Evolutionary conservation across 1,140 invertebrate genomes (phyloP).

Genomic region (Pogonognathellus flavescens): DNA sequence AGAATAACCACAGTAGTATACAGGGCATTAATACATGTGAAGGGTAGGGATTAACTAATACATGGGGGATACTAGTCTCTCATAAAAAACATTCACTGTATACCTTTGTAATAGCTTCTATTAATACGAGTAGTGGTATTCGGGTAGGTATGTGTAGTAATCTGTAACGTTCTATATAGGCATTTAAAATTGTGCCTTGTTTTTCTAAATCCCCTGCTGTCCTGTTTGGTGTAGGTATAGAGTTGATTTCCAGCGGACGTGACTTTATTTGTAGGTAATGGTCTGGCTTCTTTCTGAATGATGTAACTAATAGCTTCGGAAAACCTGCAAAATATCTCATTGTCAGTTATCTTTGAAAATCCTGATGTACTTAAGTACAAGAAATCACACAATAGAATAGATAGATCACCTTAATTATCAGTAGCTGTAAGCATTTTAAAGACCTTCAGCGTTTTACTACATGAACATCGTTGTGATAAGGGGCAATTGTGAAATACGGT

Average conservation of each 20-base stretch:
- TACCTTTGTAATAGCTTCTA: neutral
- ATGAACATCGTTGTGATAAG: neutral
- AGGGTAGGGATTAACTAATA: too few species aligned
- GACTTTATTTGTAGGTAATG: neutral
- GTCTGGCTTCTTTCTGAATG: neutral
- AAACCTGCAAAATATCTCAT: neutral
- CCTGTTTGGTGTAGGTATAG: too few species aligned
- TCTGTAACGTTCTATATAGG: neutral
- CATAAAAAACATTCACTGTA: too few species aligned
- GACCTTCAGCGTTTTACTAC: neutral
- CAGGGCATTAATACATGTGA: too few species aligned
- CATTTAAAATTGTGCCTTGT: too few species aligned
- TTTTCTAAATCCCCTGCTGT: too few species aligned
- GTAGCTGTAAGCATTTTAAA: neutral
- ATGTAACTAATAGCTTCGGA: neutral
- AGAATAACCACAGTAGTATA: too few species aligned
- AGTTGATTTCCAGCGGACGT: too few species aligned
- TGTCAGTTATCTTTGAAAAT: neutral
- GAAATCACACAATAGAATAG: neutral
- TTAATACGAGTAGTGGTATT: too few species aligned
- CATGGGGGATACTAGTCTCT: too few species aligned
- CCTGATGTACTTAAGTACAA: neutral
- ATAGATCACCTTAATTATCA: conserved; percentile 7
- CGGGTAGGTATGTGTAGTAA: neutral
- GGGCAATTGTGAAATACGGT: neutral